Conservation (phyloP, 2,797 vertebrate species). For the Chiroxiphia lanceolata region DNA sequence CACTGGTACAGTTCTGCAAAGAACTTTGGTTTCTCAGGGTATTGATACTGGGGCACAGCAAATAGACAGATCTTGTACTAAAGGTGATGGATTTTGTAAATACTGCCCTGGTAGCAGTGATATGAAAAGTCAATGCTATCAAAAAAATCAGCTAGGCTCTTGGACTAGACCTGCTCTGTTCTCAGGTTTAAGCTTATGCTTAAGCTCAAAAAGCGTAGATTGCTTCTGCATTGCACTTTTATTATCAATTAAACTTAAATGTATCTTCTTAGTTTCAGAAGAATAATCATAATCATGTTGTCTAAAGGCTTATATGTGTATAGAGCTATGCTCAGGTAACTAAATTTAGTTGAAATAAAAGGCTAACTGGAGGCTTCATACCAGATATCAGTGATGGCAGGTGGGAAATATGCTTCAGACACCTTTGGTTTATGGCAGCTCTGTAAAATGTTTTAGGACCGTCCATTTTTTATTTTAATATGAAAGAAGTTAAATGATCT, state of each 20-base stretch:
- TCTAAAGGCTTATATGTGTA: neutral
- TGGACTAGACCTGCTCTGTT: neutral
- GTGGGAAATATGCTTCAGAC: neutral
- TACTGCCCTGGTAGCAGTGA: neutral
- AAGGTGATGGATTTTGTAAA: neutral
- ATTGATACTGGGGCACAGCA: neutral
- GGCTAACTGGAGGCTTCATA: neutral
- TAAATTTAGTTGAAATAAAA: neutral
- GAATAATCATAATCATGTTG: neutral
- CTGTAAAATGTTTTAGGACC: neutral
- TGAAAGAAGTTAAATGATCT: neutral
- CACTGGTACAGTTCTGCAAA: neutral
- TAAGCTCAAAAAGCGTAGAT: neutral
- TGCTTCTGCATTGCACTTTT: neutral
- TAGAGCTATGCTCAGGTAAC: neutral
- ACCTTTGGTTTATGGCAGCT: neutral
- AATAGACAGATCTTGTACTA: neutral
- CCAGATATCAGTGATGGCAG: neutral
- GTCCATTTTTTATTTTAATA: neutral
- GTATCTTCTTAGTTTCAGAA: neutral
- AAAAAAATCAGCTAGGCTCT: neutral
- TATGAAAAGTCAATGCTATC: neutral
- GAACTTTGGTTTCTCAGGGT: neutral
- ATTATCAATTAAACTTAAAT: neutral
- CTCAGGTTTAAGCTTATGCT: neutral